Evolutionary conservation across 2,797 vertebrate genomes (phyloP), one percentile per base, ranked within the genome.

Genomic region (Holocentrus rufus): DNA sequence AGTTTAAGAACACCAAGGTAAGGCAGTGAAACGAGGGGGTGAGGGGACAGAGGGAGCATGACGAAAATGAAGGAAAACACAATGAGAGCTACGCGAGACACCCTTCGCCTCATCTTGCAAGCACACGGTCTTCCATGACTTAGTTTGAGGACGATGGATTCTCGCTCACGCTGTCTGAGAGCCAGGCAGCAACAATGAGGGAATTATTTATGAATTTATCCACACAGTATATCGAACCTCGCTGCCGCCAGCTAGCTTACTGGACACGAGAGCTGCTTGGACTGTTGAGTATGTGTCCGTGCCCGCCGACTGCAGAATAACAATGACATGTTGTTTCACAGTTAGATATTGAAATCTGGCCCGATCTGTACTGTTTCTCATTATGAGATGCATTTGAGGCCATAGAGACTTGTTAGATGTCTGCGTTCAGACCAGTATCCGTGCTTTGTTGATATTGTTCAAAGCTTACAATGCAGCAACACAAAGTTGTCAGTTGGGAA

Each of bases 121-220:
- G 76, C 74, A n/a, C 65, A 53, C 44, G 46, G 39, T 39, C 62
- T 67, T 49, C 31, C 30, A 18, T 86, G 81, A 87, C 47, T 54
- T 72, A 47, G 52, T 31, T 74, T 46, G 58, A 80, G 83, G 68
- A 67, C 15, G 11, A 72, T 76, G 77, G 82, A 72, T 80, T 83
- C 69, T 76, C 15, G 6, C 69, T 77, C 61, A n/a, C 3, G 11
- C 46, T 13, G 79, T 65, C 69, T 39, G 50, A 68, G 76, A 81
- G 80, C 81, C 81, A 76, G 66, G 72, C 69, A 57, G 69, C 70
- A 44, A 64, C 75, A 84, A 71, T 64, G 65, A 73, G 60, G 52
- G 69, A 87, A 88, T 89, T 82, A 89, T 90, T 89, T 83, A 88
- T 90, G 84, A 88, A 72, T 82, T 65, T 69, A 83, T 80, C 77